A percentile compares a stretch with the other conserved stretches of the same genome.
These are phyloP conservation scores for Heterohyrax brucei DNA, from an alignment of 2,797 vertebrate species.

Conservation along the genomic window DNA sequence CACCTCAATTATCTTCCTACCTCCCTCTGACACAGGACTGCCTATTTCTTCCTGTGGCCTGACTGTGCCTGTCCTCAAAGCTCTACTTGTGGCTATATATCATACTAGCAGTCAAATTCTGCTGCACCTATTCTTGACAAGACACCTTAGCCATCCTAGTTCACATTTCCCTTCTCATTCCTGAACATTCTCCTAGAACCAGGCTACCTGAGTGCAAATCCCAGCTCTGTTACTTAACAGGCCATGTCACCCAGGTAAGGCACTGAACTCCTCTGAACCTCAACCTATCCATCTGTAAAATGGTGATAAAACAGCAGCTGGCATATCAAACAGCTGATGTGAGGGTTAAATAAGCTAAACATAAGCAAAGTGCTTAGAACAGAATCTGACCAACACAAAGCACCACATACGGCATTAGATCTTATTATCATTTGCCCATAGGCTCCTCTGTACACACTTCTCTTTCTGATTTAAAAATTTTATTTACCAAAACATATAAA, in stretches of 20 bases:
- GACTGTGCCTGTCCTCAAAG: not conserved
- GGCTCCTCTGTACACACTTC: not conserved
- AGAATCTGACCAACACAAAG: slow-evolving; percentile 15
- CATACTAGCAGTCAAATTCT: not conserved
- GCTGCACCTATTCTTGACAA: not conserved
- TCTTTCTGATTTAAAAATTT: not conserved
- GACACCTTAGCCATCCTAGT: not conserved
- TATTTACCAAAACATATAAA: slow-evolving; percentile 27
- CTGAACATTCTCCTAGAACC: not conserved
- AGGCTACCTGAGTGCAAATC: not conserved
- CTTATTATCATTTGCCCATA: not conserved
- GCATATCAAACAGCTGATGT: slow-evolving; percentile 26
- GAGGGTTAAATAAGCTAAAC: slow-evolving; percentile 3
- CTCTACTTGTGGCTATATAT: not conserved
- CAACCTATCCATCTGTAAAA: slow-evolving; percentile 20
- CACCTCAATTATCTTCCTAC: not conserved
- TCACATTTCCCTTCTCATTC: not conserved
- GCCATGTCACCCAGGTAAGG: not conserved
- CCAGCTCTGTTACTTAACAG: slow-evolving; percentile 10
- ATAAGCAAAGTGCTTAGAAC: slow-evolving; percentile 38
- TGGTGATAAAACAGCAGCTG: slow-evolving; percentile 46
- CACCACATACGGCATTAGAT: not conserved
- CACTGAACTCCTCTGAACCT: not conserved
- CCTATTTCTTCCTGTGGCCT: not conserved
- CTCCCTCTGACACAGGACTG: not conserved